A percentile compares a stretch with the other conserved stretches of the same genome.
These are phyloP conservation scores for Kradibia gibbosae DNA, from an alignment of 1,140 invertebrate genomes.

Conservation along the genomic window DNA sequence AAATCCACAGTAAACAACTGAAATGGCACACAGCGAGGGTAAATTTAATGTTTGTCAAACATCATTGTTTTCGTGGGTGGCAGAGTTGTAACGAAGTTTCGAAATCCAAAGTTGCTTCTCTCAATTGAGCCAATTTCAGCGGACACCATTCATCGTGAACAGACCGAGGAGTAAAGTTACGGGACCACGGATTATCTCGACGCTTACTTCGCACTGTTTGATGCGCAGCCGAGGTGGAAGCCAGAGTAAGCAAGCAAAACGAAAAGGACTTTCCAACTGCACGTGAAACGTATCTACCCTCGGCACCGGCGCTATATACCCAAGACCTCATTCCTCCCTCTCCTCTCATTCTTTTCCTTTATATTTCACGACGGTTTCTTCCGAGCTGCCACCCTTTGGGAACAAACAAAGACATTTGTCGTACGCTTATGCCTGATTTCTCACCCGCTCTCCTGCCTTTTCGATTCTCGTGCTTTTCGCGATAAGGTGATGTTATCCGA, in stretches of 20 bases:
- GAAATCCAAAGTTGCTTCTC: not conserved
- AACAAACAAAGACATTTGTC: not conserved
- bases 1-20: too few relatives aligned
- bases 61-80: not conserved
- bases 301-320: not conserved
- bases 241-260: not conserved
- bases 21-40: too few relatives aligned
- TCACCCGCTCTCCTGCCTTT: not conserved
- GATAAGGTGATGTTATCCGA: not conserved
- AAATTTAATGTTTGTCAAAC: not conserved
- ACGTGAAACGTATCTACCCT: not conserved
- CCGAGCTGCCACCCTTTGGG: slow-evolving; percentile 22
- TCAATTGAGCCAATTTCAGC: not conserved
- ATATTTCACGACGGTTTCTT: slow-evolving; percentile 49
- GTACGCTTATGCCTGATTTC: not conserved
- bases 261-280: not conserved
- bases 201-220: not conserved
- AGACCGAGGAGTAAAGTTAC: not conserved
- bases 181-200: not conserved
- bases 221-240: not conserved
- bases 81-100: not conserved
- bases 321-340: too few relatives aligned
- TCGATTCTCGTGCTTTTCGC: not conserved
- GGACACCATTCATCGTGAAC: not conserved
- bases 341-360: not conserved